Conservation (phyloP, 1,140 invertebrate genomes). For the Panagrolaimus sp. region DNA sequence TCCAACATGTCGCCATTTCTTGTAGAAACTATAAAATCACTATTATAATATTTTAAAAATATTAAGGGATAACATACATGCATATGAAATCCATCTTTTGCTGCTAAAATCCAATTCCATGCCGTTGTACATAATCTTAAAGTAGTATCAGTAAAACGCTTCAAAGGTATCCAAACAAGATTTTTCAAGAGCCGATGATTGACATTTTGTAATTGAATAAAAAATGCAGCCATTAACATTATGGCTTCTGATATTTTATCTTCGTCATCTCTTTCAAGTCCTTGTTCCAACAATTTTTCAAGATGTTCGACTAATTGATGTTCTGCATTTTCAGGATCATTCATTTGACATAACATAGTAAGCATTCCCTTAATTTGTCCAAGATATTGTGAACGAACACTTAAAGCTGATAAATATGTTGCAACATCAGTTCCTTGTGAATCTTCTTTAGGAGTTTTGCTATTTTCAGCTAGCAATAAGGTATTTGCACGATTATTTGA, state of each 20-base stretch:
- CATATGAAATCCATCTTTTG: conserved; percentile 71
- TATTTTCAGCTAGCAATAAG: conserved; percentile 9
- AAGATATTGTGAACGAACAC: conserved; percentile 75
- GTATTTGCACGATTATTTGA: conserved; percentile 18
- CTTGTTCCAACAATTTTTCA: conserved; percentile 44
- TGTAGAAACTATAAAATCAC: conserved; percentile 66
- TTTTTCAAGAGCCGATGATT: conserved; percentile 70
- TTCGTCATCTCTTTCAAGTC: conserved; percentile 33
- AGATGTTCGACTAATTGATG: conserved; percentile 43
- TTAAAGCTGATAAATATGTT: conserved; percentile 73
- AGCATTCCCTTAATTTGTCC: conserved; percentile 74
- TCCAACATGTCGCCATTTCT: conserved; percentile 84
- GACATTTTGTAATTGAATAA: conserved; percentile 63
- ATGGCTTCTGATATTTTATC: conserved; percentile 70
- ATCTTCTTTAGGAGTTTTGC: background rate
- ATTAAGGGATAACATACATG: conserved; percentile 14
- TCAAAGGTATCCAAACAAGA: conserved; percentile 75
- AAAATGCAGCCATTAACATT: conserved; percentile 80
- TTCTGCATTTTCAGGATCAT: conserved; percentile 59
- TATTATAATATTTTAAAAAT: too few species aligned
- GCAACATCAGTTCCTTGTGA: conserved; percentile 39
- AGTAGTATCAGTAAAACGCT: conserved; percentile 79
- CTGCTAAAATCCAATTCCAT: conserved; percentile 95
- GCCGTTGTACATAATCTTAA: conserved; percentile 84
- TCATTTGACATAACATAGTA: conserved; percentile 57